Evolutionary conservation across 2,888 invertebrate genomes (phyloP).

Genomic region (Rhamphomyia laevipes): DNA sequence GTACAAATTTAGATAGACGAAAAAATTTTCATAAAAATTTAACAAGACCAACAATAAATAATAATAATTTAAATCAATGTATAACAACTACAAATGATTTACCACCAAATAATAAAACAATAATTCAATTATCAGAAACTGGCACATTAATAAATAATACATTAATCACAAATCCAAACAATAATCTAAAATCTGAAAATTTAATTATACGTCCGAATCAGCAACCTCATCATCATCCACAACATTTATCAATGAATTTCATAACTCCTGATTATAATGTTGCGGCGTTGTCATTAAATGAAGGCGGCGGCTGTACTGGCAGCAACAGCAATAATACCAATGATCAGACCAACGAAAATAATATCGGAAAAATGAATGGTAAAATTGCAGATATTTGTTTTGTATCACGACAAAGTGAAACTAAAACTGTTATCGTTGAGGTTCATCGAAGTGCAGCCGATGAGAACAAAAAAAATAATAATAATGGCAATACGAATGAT

Average conservation of each 20-base stretch:
- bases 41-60: constrained; percentile 22
- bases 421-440: constrained; percentile 62
- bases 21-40: constrained; percentile 24
- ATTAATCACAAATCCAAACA: constrained; percentile 21
- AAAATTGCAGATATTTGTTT: constrained; percentile 37
- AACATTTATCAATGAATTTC: not conserved
- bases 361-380: constrained; percentile 12
- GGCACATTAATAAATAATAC: constrained; percentile 60
- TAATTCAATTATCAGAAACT: constrained; percentile 59
- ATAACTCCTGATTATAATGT: not conserved
- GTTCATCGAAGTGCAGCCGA: constrained; percentile 48
- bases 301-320: not conserved
- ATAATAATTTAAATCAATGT: not conserved
- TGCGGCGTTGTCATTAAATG: not conserved
- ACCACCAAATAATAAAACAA: constrained; percentile 48
- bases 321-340: not conserved
- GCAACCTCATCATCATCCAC: not conserved
- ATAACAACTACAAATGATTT: constrained; percentile 5
- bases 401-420: constrained; percentile 39
- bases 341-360: not conserved
- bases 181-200: constrained; percentile 9
- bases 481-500: not conserved
- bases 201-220: not conserved
- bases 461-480: constrained; percentile 3
- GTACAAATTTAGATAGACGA: constrained; percentile 15